Evolutionary conservation across 2,113 vertebrate species (phyloP).

Genomic region (Lamprotornis superbus): DNA sequence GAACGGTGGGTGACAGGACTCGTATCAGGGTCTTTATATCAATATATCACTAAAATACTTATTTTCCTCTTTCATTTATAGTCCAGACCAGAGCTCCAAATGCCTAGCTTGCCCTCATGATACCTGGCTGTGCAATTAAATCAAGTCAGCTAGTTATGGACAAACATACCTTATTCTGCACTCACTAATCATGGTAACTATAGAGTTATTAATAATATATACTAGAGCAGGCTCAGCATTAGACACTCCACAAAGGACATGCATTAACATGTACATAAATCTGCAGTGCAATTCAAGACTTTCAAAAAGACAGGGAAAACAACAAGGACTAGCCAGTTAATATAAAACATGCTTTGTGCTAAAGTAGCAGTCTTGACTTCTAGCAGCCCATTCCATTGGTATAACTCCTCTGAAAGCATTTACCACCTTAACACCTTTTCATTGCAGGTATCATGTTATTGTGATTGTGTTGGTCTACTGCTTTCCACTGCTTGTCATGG

Average conservation of each 20-base stretch:
- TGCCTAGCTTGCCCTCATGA: neutral
- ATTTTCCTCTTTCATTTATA: neutral
- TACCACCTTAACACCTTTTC: neutral
- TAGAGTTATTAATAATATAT: neutral
- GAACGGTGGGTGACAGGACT: rapidly evolving
- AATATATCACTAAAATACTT: neutral
- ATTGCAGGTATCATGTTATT: slow-evolving; percentile 89
- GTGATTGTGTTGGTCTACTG: slow-evolving; percentile 89
- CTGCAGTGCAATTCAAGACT: neutral
- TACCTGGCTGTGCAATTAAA: neutral
- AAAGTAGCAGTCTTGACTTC: neutral
- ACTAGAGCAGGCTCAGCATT: neutral
- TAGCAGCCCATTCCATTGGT: neutral
- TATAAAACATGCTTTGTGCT: neutral
- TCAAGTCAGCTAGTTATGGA: neutral
- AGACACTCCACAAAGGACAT: neutral
- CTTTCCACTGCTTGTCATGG: slow-evolving; percentile 93
- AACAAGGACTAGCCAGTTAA: neutral
- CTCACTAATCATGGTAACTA: neutral
- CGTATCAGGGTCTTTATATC: neutral
- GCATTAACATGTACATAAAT: neutral
- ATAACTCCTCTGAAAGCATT: neutral
- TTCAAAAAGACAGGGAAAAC: neutral
- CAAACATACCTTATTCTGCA: neutral
- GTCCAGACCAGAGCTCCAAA: neutral